phyloP scores from a whole-genome alignment of 2,888 invertebrate genomes.

The Lithophane semibrunnea region DNA sequence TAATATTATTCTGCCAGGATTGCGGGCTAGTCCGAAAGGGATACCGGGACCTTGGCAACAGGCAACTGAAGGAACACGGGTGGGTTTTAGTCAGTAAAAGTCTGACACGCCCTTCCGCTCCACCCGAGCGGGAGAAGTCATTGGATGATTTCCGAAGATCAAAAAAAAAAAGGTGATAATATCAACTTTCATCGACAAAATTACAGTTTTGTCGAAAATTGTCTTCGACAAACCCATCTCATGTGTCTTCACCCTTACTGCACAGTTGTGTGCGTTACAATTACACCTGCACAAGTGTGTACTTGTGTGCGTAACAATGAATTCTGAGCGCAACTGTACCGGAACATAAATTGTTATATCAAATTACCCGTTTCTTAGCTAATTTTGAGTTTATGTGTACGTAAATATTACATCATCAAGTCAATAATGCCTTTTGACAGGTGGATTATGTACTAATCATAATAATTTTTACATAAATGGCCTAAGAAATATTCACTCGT shows the following conservation, averaged over 20 bases:
- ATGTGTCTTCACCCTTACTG: slow-evolving; percentile 37
- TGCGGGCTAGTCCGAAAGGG: too few relatives aligned
- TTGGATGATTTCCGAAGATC: too few relatives aligned
- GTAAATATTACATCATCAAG: slow-evolving; percentile 40
- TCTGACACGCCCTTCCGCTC: too few relatives aligned
- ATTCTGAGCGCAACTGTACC: slow-evolving; percentile 70
- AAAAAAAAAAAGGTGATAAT: too few relatives aligned
- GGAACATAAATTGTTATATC: slow-evolving; percentile 70
- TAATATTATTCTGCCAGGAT: too few relatives aligned
- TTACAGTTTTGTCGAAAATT: background rate
- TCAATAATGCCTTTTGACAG: slow-evolving; percentile 30
- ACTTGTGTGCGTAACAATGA: slow-evolving; percentile 62
- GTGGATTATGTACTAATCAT: background rate
- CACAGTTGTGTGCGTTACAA: slow-evolving; percentile 49
- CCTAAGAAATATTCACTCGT: background rate
- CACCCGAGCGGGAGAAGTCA: too few relatives aligned
- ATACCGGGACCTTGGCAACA: too few relatives aligned
- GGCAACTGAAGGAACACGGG: too few relatives aligned
- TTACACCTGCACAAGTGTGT: slow-evolving; percentile 29
- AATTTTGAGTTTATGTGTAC: slow-evolving; percentile 54
- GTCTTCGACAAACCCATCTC: background rate
- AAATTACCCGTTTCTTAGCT: slow-evolving; percentile 70
- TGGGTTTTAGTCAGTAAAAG: too few relatives aligned
- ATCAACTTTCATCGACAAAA: too few relatives aligned
- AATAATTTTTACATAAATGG: background rate